Evolutionary conservation across 2,113 vertebrate species (phyloP), one percentile per base, ranked within the genome.

Genomic region (Chrysochloris asiatica): DNA sequence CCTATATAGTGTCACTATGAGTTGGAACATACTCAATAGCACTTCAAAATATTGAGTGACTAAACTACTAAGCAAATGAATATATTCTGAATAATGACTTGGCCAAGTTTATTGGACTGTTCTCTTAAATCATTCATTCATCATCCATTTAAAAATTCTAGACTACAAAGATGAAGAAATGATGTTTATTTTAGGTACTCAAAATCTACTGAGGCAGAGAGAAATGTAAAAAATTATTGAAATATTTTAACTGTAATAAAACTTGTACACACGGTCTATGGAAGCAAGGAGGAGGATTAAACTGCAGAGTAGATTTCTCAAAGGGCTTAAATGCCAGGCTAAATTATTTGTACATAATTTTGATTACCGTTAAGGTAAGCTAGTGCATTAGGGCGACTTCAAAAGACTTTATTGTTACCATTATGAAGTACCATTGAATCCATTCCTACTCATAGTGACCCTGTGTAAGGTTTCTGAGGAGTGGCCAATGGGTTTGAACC

Each of bases 101-200:
- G 41, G 8, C 71, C 33, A 61, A 67, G 24, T 88, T 91, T 88
- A 36, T 33, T 80, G 26, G n/a, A 30, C n/a, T 45, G 2, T 75
- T 79, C 43, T 65, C 90, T 90, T 91, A 87, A 75, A 61, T 86
- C 56, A 94, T 85, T 77, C 16, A 59, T 90, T 82, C 33, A 21
- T 85, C 79, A 86, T 4, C 89, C 1, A 47, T 71, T 72, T 86
- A 93, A 92, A 14, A 77, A 19, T 93, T 81, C 47, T 85, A 33
- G 24, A 3, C 2, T 65, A 90, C 45, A 90, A 75, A 87, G 21
- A 79, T 87, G 41, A 92, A 83, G 47, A 91, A 88, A 72, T 84
- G 3, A 38, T 59, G 48, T 33, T 59, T 75, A 80, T 77, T 95
- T 95, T 86, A 83, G 75, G 38, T 90, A 45, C 8, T 26, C 56